These are phyloP conservation scores for Centropyge bicolor DNA, from an alignment of 2,797 vertebrate species.

Conservation along the genomic window DNA sequence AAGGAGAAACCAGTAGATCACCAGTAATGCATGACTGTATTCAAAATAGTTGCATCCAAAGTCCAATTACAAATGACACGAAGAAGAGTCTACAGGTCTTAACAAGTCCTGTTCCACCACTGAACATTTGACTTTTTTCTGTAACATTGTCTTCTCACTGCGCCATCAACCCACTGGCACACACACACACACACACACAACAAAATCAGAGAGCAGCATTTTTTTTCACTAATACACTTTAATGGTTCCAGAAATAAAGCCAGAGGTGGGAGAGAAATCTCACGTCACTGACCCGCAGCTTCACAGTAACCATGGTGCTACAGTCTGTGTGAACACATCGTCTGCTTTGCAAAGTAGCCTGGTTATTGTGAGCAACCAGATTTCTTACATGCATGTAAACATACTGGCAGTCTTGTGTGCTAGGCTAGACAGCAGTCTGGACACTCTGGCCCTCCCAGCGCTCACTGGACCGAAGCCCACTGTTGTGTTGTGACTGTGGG, in stretches of 20 bases:
- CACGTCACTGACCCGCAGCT: not conserved
- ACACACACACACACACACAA: not conserved
- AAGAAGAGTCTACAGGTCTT: not conserved
- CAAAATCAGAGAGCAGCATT: not conserved
- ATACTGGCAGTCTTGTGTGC: not conserved
- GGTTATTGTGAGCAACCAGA: not conserved
- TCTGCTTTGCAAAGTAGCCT: not conserved
- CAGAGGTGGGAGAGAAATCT: no score
- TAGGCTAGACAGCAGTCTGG: slow-evolving; percentile 26
- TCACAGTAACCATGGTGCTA: not conserved
- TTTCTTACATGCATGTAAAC: slow-evolving; percentile 10
- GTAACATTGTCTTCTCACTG: not conserved
- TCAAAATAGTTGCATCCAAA: not conserved
- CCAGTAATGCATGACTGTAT: not conserved
- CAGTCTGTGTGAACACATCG: not conserved
- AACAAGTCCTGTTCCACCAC: not conserved
- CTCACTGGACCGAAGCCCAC: slow-evolving; percentile 40
- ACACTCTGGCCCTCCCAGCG: slow-evolving; percentile 3
- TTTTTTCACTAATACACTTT: not conserved
- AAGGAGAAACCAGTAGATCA: not conserved
- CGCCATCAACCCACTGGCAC: not conserved
- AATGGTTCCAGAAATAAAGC: not conserved
- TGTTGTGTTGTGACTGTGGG: slow-evolving; percentile 61
- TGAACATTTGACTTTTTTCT: not conserved
- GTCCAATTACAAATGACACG: not conserved